phyloP scores from a whole-genome alignment of 2,113 vertebrate genomes.

The Rhynchomys soricoides region DNA sequence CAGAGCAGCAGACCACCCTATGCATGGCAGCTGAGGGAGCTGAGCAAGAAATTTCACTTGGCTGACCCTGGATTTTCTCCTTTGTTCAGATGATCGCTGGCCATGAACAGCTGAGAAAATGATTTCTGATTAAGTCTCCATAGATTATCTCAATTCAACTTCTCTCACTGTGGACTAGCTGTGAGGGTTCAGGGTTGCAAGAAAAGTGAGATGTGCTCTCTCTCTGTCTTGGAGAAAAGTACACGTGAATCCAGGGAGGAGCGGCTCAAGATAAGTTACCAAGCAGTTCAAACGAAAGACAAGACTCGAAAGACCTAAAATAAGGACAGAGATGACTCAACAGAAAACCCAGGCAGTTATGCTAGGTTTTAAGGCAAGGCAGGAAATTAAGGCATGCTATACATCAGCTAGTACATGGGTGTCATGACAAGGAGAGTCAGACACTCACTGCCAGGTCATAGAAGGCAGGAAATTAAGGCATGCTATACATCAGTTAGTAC shows the following conservation, averaged over 20 bases:
- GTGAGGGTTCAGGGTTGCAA: not conserved
- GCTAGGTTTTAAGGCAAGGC: not conserved
- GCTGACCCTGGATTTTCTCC: conserved; percentile 24
- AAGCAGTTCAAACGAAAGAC: conserved; percentile 8
- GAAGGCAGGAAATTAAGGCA: not conserved
- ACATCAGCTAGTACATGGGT: not conserved
- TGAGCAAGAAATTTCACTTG: not conserved
- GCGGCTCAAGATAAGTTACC: not conserved
- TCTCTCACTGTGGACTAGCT: not conserved
- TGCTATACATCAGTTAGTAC: not conserved
- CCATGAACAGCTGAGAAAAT: not conserved
- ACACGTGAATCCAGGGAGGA: not conserved
- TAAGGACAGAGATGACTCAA: conserved; percentile 31
- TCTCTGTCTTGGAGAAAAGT: conserved; percentile 5
- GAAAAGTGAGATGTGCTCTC: not conserved
- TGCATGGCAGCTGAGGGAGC: not conserved
- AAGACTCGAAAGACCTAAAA: conserved; percentile 16
- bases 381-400: not conserved
- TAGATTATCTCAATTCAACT: conserved; percentile 38
- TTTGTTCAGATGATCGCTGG: conserved; percentile 30
- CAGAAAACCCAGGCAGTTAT: not conserved
- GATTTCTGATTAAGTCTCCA: not conserved
- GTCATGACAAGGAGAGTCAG: not conserved
- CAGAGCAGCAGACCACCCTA: not conserved
- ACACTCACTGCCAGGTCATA: not conserved